Base-by-base conservation (phyloP, 2,888 invertebrate species). In the Abrostola tripartita region DNA sequence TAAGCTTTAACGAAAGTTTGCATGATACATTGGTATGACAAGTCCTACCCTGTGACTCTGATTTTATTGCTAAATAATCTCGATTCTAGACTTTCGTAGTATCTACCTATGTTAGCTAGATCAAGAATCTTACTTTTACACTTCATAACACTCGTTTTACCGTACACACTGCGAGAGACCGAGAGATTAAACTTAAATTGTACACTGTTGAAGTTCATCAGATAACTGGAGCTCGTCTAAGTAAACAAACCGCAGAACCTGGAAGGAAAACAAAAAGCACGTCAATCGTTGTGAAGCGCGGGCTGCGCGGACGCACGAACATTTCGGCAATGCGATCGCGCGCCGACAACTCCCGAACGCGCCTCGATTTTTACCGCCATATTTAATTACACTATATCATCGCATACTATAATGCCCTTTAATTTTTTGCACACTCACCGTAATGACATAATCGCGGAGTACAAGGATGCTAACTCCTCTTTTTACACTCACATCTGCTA, bases 301-400 rank as follows among this genome's bases (percentile, higher is more conserved):
- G 47, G 38, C 14, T 52, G 61, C 59, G 59, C 68, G 42, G 58
- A 66, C 68, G 74, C 74, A 62, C 61, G 61, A 76, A 73, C 71
- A 79, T 83, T 84, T 81, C 58, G 84, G 78, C 77, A 71, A 83
- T 79, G 78, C 81, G 72, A 66, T 61, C 63, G 61, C 59, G 70
- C 54, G 66, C 52, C 55, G 64, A 63, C 71, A 60, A 65, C 71
- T 65, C 63, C 72, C 82, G 73, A 72, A 73, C 65, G 51, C 61
- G 55, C 52, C 41, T 67, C 70, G 70, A 65, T 81, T 81, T 86
- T 87, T 87, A 74, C 77, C 61, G 78, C 53, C 63, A 72, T 78
- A 83, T 88, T 90, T 94, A 93, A 94, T 94, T 92, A 89, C 88
- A 80, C 86, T 88, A 92, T 94, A 94, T 94, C 94, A 94, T 94